These are phyloP conservation scores for Heloderma charlesbogerti DNA, from an alignment of 2,113 vertebrate genomes.

Conservation along the genomic window DNA sequence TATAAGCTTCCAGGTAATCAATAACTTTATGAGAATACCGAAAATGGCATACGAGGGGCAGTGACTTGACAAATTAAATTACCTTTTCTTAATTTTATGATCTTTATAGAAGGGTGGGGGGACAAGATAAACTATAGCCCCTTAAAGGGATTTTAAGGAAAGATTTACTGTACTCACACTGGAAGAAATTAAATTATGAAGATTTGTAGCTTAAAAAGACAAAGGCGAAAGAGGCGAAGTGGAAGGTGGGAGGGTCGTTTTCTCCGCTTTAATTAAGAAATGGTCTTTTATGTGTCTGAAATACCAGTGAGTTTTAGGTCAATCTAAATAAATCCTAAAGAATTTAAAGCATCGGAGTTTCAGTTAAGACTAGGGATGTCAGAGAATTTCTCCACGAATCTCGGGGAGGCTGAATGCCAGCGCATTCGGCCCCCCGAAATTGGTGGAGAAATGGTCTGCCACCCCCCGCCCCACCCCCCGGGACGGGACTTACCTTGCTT, in stretches of 20 bases:
- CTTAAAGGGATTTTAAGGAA: constrained; percentile 26
- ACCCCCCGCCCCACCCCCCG: no score
- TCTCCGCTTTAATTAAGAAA: constrained; percentile 54
- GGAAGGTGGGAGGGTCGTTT: constrained; percentile 16
- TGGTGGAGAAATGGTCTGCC: no score
- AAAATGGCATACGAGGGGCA: neutral
- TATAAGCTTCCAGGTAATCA: constrained; percentile 32
- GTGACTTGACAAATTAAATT: constrained; percentile 32
- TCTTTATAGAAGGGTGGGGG: constrained; percentile 41
- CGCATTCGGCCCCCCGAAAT: no score
- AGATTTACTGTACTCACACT: constrained; percentile 37
- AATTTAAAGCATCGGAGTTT: constrained; percentile 39
- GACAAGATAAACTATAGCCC: constrained; percentile 41
- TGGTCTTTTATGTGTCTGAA: constrained; percentile 37
- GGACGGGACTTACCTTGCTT: no score
- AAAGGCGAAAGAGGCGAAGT: constrained; percentile 28
- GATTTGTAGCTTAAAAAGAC: constrained; percentile 44
- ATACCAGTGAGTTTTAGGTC: constrained; percentile 29
- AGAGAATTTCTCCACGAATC: no score
- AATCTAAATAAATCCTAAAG: constrained; percentile 3
- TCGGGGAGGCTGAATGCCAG: no score
- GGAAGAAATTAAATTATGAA: constrained; percentile 45
- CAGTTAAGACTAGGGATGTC: no score
- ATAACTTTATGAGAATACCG: constrained; percentile 31
- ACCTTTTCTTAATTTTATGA: constrained; percentile 31